A percentile compares a stretch with the other conserved stretches of the same genome.
These are phyloP conservation scores for Macrotis lagotis DNA, from an alignment of 2,113 vertebrate genomes.

Conservation along the genomic window DNA sequence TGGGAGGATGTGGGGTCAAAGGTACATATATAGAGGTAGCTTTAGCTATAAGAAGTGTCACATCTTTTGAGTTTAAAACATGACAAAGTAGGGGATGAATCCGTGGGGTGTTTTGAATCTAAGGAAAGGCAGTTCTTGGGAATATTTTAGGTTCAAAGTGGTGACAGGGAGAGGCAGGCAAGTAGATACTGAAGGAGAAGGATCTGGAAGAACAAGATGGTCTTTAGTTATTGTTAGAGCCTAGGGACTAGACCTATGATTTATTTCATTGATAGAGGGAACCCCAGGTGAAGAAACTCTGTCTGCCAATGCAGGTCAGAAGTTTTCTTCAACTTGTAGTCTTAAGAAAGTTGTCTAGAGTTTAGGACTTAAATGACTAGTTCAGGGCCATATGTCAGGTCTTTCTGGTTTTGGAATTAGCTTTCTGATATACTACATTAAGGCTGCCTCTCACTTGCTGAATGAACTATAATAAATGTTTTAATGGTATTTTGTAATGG, in stretches of 20 bases:
- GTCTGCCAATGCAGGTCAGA: not conserved
- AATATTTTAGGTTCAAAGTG: not conserved
- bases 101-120: not conserved
- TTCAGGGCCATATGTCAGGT: not conserved
- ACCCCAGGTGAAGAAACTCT: not conserved
- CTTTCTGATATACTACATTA: not conserved
- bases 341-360: not conserved
- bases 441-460: not conserved
- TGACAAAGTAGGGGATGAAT: not conserved
- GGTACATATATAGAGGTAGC: not conserved
- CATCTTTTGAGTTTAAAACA: not conserved
- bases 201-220: not conserved
- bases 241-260: not conserved
- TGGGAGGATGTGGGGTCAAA: too few relatives aligned
- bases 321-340: not conserved
- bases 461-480: not conserved
- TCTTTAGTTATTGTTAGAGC: not conserved
- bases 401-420: not conserved
- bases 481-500: not conserved
- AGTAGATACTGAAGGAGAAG: not conserved
- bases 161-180: not conserved
- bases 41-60: not conserved
- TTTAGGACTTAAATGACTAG: not conserved
- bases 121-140: not conserved
- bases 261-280: not conserved